Evolutionary conservation across 2,113 vertebrate genomes (phyloP).

Genomic region (Pleuronectes platessa): DNA sequence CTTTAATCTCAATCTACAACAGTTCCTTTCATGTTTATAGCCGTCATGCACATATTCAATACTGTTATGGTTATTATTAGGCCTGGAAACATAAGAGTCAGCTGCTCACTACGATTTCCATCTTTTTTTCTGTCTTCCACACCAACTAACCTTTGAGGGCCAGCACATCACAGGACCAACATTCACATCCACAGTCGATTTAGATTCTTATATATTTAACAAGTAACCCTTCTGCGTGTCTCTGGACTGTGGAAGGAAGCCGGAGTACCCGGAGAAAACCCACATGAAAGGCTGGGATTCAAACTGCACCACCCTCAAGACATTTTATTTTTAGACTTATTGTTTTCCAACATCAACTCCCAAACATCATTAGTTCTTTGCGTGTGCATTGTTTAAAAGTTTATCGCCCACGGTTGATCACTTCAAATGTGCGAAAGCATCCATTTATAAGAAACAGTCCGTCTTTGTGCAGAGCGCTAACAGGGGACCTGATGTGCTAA

Average conservation of each 20-base stretch:
- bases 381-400: not conserved
- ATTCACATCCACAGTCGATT: no score
- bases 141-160: no score
- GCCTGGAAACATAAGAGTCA: not conserved
- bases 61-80: not conserved
- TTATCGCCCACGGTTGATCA: not conserved
- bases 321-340: not conserved
- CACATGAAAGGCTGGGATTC: no score
- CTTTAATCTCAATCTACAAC: not conserved
- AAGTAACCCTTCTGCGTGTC: no score
- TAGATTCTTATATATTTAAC: no score
- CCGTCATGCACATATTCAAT: not conserved
- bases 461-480: conserved; percentile 27
- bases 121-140: no score
- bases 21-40: not conserved
- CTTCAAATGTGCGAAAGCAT: conserved; percentile 15
- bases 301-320: no score
- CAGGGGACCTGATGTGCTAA: conserved; percentile 23
- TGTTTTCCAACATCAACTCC: not conserved
- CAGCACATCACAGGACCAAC: no score
- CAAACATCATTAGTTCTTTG: not conserved
- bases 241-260: no score
- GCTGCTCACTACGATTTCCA: not conserved
- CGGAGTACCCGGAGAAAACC: no score
- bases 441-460: conserved; percentile 20